phyloP scores from a whole-genome alignment of 2,113 vertebrate genomes.

The Thunnus maccoyii region DNA sequence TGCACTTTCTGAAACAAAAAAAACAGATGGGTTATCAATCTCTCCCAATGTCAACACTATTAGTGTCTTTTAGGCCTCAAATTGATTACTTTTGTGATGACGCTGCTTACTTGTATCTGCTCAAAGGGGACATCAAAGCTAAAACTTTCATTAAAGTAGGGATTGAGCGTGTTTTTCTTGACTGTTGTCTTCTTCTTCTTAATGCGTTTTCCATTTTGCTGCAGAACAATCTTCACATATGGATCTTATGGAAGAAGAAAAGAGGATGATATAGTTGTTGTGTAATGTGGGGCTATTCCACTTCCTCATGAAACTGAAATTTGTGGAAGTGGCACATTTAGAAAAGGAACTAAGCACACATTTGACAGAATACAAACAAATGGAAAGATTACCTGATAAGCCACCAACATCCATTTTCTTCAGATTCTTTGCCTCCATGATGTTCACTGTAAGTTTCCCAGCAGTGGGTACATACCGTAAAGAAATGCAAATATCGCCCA shows the following conservation, averaged over 20 bases:
- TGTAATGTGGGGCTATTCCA: conserved; percentile 8
- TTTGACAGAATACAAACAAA: not conserved
- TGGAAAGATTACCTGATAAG: conserved; percentile 86
- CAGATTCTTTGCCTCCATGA: conserved; percentile 90
- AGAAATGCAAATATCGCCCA: conserved; percentile 93
- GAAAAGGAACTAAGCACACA: not conserved
- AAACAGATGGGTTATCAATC: not conserved
- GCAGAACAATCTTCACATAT: conserved; percentile 86
- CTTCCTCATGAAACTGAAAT: not conserved
- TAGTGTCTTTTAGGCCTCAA: not conserved
- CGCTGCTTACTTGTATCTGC: conserved; percentile 89
- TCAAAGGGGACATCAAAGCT: conserved; percentile 93
- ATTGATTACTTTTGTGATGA: not conserved
- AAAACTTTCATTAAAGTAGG: conserved; percentile 94
- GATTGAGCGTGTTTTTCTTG: conserved; percentile 94
- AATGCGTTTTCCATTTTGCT: conserved; percentile 91
- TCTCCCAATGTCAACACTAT: not conserved
- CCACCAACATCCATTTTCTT: conserved; percentile 95
- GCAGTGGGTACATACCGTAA: conserved; percentile 92
- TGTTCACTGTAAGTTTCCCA: conserved; percentile 92
- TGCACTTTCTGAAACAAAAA: conserved; percentile 84
- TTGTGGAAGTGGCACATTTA: not conserved
- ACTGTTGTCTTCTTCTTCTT: conserved; percentile 95
- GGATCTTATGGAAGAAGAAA: conserved; percentile 74
- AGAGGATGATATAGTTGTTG: not conserved